A percentile compares a stretch with the other conserved stretches of the same genome.
Evolutionary conservation across 2,888 invertebrate genomes (phyloP).

Genomic region (Eutolmus rufibarbis): DNA sequence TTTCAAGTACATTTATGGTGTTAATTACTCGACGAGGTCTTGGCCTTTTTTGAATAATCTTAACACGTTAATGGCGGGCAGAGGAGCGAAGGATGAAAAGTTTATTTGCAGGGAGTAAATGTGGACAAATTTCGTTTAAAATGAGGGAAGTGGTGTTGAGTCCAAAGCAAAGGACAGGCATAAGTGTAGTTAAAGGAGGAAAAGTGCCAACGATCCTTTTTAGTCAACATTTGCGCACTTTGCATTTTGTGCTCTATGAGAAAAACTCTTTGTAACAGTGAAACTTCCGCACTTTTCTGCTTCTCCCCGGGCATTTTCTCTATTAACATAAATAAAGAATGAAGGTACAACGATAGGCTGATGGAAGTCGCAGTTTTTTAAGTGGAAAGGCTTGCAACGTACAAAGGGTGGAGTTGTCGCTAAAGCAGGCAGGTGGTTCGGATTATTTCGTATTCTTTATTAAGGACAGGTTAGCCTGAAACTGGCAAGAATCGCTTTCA

Average conservation of each 20-base stretch:
- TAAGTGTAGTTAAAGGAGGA: slow-evolving; percentile 5
- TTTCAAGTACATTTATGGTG: slow-evolving; percentile 19
- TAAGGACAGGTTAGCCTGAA: background rate
- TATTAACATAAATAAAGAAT: slow-evolving; percentile 24
- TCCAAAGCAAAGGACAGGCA: background rate
- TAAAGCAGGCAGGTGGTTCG: background rate
- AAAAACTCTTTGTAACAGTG: background rate
- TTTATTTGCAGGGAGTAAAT: background rate
- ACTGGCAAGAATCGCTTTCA: background rate
- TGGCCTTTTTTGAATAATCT: background rate
- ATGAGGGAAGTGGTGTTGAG: slow-evolving; percentile 8
- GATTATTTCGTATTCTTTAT: background rate
- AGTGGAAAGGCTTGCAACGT: background rate
- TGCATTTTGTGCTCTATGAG: background rate
- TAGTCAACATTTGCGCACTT: slow-evolving; percentile 5
- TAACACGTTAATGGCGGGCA: background rate
- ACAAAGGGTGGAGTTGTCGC: background rate
- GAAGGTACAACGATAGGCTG: background rate
- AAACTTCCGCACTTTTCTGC: background rate
- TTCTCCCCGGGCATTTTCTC: slow-evolving; percentile 4
- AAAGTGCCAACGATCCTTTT: slow-evolving; percentile 34
- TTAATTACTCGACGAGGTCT: slow-evolving; percentile 23
- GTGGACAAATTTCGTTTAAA: slow-evolving; percentile 3
- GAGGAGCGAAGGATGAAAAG: background rate
- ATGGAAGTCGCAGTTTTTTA: background rate